A percentile compares a stretch with the other conserved stretches of the same genome.
phyloP scores from a whole-genome alignment of 2,797 vertebrate species.

The Rhabdophis nuchalis region DNA sequence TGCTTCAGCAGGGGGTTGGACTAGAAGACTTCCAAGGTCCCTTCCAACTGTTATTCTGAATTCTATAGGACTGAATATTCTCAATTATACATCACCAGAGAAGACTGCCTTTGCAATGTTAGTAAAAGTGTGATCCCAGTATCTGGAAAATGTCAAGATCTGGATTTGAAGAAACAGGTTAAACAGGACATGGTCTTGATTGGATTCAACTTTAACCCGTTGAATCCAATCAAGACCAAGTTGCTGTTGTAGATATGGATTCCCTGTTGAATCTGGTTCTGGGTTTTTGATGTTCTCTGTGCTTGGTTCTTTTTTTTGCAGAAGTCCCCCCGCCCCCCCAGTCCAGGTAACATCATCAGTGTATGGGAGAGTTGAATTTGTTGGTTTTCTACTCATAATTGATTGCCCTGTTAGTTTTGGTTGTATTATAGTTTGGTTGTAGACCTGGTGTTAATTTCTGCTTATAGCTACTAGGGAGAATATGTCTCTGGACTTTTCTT shows the following conservation, averaged over 20 bases:
- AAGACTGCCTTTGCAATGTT: not conserved
- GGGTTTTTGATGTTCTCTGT: not conserved
- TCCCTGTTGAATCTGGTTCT: not conserved
- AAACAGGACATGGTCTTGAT: too few species aligned
- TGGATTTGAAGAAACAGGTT: not conserved
- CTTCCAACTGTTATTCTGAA: not conserved
- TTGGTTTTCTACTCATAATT: not conserved
- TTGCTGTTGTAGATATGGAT: not conserved
- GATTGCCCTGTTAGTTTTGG: not conserved
- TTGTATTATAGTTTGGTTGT: not conserved
- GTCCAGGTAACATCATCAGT: not conserved
- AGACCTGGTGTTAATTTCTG: not conserved
- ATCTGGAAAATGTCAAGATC: not conserved
- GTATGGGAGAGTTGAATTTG: not conserved
- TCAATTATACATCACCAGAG: not conserved
- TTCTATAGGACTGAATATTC: not conserved
- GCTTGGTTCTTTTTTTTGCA: not conserved
- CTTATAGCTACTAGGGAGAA: not conserved
- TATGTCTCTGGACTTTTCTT: not conserved
- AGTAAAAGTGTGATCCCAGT: not conserved
- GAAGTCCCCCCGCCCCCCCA: not conserved
- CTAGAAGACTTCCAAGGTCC: not conserved
- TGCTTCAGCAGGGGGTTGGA: not conserved
- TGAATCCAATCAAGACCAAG: not conserved
- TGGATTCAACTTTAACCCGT: too few species aligned